Base-by-base conservation (phyloP, 2,888 invertebrate genomes). In the Pseudanteris insignis region DNA sequence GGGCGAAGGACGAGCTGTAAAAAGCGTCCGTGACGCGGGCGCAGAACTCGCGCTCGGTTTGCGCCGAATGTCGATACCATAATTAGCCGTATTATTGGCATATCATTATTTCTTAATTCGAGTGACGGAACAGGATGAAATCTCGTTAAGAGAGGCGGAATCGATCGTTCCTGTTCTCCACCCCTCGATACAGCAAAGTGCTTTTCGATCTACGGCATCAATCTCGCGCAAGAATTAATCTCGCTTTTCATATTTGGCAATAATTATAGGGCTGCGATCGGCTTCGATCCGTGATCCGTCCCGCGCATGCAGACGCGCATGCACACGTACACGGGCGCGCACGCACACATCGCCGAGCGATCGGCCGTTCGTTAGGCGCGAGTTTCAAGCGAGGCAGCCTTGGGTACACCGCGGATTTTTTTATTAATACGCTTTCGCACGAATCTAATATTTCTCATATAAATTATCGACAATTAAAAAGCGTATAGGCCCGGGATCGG, bases 351-450 rank as follows among this genome's bases (percentile, higher is more conserved):
- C 44, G 25, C 21, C 48, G 32, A 29, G 33, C 51, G 37, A 33
- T 21, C 18, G 18, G 4, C 4, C 18, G 18, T 18, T 4, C 3
- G 18, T 4, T 18, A 18, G 4, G 18, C 18, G 18, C 18, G 18
- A 18, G 6, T 6, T 18, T 3, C 18, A 18, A 18, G 18, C 18
- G 18, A 18, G 18, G 18, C 18, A 18, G 18, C 6, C 18, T 18
- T 18, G 18, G 18, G 9, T 34, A 26, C 51, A 12, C 15, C 57
- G 53, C 65, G 55, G 34, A 50, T 57, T 64, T 74, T 78, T n/a
- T n/a, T n/a, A n/a, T n/a, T 78, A 77, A 80, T 79, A 78, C 75
- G 72, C 72, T 80, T 80, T 79, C 79, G 79, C 79, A 79, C 79
- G 79, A 78, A 76, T 78, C 78, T 79, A 79, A 79, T 78, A 78